phyloP scores from a whole-genome alignment of 1,140 invertebrate species.

The Zaprionus lachaisei region DNA sequence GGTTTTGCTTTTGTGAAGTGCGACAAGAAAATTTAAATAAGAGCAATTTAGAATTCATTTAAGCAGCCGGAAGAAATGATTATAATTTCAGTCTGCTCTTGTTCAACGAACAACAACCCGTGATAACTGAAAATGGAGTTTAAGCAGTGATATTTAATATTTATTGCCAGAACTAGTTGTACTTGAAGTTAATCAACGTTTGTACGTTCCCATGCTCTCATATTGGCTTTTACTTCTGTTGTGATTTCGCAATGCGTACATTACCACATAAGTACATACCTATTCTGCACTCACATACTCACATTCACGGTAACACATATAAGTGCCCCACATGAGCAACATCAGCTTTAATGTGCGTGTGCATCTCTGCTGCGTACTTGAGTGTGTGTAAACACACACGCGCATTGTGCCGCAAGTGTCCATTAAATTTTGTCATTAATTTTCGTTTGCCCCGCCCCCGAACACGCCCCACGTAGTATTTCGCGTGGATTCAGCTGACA shows the following conservation, averaged over 20 bases:
- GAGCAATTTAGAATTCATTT: background rate
- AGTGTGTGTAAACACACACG: conserved; percentile 69
- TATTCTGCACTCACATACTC: background rate
- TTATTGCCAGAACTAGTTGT: background rate
- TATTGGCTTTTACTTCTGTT: background rate
- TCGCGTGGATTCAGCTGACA: conserved; percentile 22
- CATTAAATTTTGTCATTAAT: conserved; percentile 78
- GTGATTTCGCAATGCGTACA: conserved; percentile 26
- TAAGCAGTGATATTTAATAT: background rate
- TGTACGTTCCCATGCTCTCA: background rate
- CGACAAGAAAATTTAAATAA: background rate
- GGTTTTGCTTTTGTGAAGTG: background rate
- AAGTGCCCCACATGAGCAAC: conserved; percentile 1
- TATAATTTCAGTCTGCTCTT: background rate
- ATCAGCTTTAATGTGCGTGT: conserved; percentile 41
- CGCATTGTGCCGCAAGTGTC: conserved; percentile 59
- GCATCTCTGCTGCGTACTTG: conserved; percentile 56
- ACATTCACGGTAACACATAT: background rate
- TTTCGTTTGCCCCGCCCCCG: conserved; percentile 60
- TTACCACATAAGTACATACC: background rate
- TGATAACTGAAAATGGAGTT: background rate
- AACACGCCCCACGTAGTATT: conserved; percentile 7
- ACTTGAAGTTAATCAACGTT: background rate
- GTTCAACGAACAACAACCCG: background rate
- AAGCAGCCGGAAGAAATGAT: background rate